Base-by-base conservation (phyloP, 2,888 invertebrate genomes). In the Sminthurides aquaticus region DNA sequence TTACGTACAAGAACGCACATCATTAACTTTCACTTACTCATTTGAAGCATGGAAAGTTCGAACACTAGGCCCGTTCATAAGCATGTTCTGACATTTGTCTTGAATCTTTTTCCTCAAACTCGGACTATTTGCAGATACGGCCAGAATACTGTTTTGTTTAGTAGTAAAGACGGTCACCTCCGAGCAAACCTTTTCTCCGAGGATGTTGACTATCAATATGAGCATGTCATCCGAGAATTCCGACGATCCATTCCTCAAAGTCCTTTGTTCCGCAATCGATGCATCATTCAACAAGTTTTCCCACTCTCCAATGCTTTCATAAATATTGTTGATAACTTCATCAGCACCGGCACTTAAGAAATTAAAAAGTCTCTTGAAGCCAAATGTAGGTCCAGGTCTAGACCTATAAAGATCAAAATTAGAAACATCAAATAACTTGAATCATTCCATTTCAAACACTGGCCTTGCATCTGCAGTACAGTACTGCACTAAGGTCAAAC, bases 311-410 rank as follows among this genome's bases (percentile, higher is more conserved):
- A 68, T 34, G 29, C 67, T 60, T 18, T 57, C 58, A 24, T 62
- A 62, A 22, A 71, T 64, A 11, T 60, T 57, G 15, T 65, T 28
- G n/a, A 71, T 67, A 18, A 69, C 68, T 5, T 57, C 56, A 24
- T 68, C 65, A 8, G 52, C 15, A 3, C 26, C n/a, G 5, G 24
- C 60, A 2, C 1, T 15, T 34, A 71, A 22, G 48, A 67, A 69
- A 3, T 63, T 63, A 28, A 57, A 62, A 15, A 70, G 48, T 1
- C 67, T 49, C 26, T 64, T 67, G 49, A 69, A 70, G 22, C 70
- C 70, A 66, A 70, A 70, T 0, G 64, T 65, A 3, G 70, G 70
- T 20, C 69, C 59, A 34, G n/a, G n/a, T n/a, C n/a, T n/a, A n/a
- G n/a, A n/a, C n/a, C n/a, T n/a, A n/a, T n/a, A n/a, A n/a, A n/a